Base-by-base conservation (phyloP, 2,888 invertebrate genomes). In the Drosophila peninsularis region DNA sequence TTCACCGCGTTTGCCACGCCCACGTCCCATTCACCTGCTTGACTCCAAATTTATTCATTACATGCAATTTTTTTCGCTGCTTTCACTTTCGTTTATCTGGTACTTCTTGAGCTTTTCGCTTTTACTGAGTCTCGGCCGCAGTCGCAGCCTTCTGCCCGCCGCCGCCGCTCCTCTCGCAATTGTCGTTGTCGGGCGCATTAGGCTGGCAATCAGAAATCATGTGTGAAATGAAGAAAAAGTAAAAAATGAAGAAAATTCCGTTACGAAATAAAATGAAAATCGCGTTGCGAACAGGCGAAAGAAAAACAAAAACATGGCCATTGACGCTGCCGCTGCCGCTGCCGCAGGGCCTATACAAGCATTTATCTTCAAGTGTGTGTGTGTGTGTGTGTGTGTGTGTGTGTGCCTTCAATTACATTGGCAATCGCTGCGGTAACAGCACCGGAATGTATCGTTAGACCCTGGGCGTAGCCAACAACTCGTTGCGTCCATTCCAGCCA, bases 171-270 rank as follows among this genome's bases (percentile, higher is more conserved):
- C 14, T 13, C 24, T 5, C 39, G 44, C 42, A 24, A 5, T 37
- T 39, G 44, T 19, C 44, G 55, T 58, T 57, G 72, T 60, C 66
- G 53, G 67, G 61, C 74, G 84, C 90, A 89, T 90, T 88, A 89
- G 77, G 82, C 81, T 85, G 80, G 90, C 90, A 90, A 90, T 89
- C 90, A 90, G 87, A 90, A 90, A 90, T 89, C 89, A 90, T 90
- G 90, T 88, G 90, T 89, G 89, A 88, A 88, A 89, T 88, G 86
- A 55, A 71, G 76, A 80, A 71, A 74, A 76, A 3, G 75, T 1
- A 69, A 77, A 71, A 81, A 80, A 7, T 52, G 36, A 58, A 32
- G 27, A 45, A 47, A 62, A 62, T 64, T 55, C 50, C 50, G 54
- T 66, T 68, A 60, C 68, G 62, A 74, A 84, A 74, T 88, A 69